Evolutionary conservation across 1,140 invertebrate species (phyloP).

Genomic region (Drosophila kurseongensis): DNA sequence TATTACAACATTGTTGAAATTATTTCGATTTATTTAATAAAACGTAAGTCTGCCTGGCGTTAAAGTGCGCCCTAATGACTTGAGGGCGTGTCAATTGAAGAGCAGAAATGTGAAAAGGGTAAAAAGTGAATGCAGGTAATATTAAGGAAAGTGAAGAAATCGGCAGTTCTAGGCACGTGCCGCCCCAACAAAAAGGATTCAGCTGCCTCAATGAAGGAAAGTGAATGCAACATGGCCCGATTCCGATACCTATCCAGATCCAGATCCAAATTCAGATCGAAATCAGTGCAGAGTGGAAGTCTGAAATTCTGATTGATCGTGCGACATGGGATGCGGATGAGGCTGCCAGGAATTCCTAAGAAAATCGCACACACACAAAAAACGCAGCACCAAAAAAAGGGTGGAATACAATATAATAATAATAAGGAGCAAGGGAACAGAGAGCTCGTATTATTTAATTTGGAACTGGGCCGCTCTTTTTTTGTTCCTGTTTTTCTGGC

Average conservation of each 20-base stretch:
- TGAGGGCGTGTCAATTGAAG: slow-evolving; percentile 32
- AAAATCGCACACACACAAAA: slow-evolving; percentile 65
- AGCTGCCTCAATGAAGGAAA: slow-evolving; percentile 53
- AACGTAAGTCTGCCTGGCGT: slow-evolving; percentile 27
- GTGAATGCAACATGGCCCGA: slow-evolving; percentile 37
- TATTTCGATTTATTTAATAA: neutral
- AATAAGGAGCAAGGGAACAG: slow-evolving; percentile 54
- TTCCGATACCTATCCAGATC: neutral
- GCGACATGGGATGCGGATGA: slow-evolving; percentile 55
- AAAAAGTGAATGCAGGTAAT: slow-evolving; percentile 19
- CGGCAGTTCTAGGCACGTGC: slow-evolving; percentile 69
- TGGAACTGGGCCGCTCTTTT: slow-evolving; percentile 59
- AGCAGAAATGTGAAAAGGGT: neutral
- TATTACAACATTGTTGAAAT: neutral
- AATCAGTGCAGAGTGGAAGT: slow-evolving; percentile 37
- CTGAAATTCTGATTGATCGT: slow-evolving; percentile 71
- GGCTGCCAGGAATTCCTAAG: slow-evolving; percentile 66
- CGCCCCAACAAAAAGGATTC: slow-evolving; percentile 27
- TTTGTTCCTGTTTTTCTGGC: slow-evolving; percentile 26
- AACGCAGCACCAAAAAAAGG: slow-evolving; percentile 75
- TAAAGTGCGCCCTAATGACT: slow-evolving; percentile 57
- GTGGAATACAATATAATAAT: slow-evolving; percentile 82
- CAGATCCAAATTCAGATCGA: slow-evolving; percentile 26
- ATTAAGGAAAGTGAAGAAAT: slow-evolving; percentile 54
- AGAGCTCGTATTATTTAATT: slow-evolving; percentile 76